phyloP scores from a whole-genome alignment of 2,888 invertebrate genomes.

The Pedicia rivosa region DNA sequence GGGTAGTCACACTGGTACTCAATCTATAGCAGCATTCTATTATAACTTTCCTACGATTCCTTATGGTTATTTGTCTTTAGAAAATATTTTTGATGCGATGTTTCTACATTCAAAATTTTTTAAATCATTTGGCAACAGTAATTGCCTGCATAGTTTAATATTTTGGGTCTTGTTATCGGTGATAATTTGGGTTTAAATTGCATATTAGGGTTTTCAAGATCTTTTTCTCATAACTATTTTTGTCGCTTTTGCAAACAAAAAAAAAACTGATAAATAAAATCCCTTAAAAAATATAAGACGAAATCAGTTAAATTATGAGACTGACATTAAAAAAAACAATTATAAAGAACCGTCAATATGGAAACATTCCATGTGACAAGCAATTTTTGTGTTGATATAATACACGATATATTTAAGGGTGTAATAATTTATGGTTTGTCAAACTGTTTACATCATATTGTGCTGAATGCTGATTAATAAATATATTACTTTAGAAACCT shows the following conservation, averaged over 20 bases:
- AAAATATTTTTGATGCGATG: constrained; percentile 10
- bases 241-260: constrained; percentile 10
- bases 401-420: constrained; percentile 11
- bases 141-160: constrained; percentile 8
- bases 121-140: constrained; percentile 9
- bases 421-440: constrained; percentile 9
- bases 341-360: constrained; percentile 9
- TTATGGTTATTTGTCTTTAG: constrained; percentile 5
- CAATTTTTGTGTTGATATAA: constrained; percentile 11
- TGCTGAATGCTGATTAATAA: constrained; percentile 7
- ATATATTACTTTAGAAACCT: constrained; percentile 8
- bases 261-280: background rate
- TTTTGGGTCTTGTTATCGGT: constrained; percentile 10
- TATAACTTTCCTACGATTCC: constrained; percentile 10
- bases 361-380: constrained; percentile 11
- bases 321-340: constrained; percentile 4
- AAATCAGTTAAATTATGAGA: no score
- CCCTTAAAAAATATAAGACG: constrained; percentile 5
- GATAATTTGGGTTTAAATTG: constrained; percentile 4
- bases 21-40: constrained; percentile 10
- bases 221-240: constrained; percentile 11
- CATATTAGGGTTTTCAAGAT: constrained; percentile 9
- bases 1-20: constrained; percentile 9
- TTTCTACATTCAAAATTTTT: constrained; percentile 9
- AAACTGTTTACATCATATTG: constrained; percentile 3